Conservation (phyloP, 2,113 vertebrate genomes). For the Sarotherodon lohbergeri region DNA sequence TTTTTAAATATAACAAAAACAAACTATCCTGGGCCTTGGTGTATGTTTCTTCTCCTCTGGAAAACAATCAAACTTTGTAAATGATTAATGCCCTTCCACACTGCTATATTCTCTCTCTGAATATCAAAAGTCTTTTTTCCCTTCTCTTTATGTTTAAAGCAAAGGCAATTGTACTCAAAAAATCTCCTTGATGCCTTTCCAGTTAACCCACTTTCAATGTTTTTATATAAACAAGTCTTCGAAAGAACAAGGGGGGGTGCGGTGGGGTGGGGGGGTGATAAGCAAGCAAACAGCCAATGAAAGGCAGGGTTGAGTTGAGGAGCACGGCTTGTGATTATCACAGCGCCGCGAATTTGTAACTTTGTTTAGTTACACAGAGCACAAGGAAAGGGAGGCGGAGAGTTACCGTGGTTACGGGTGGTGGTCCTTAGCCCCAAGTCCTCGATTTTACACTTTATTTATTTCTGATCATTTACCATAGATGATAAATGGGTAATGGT, state of each 20-base stretch:
- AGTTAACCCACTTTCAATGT: slow-evolving; percentile 74
- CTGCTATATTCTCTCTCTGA: slow-evolving; percentile 70
- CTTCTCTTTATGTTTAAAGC: slow-evolving; percentile 64
- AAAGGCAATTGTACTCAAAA: slow-evolving; percentile 68
- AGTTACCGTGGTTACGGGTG: background rate
- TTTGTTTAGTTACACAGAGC: slow-evolving; percentile 33
- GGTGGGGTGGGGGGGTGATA: background rate
- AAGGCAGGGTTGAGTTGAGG: slow-evolving; percentile 36
- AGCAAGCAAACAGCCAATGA: slow-evolving; percentile 54
- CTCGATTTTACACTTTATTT: background rate
- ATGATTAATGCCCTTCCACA: slow-evolving; percentile 71
- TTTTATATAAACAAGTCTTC: slow-evolving; percentile 63
- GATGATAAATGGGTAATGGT: background rate
- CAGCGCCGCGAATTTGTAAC: slow-evolving; percentile 22
- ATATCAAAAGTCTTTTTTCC: slow-evolving; percentile 55
- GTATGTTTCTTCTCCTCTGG: slow-evolving; percentile 68
- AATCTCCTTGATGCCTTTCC: slow-evolving; percentile 76
- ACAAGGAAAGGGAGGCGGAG: background rate
- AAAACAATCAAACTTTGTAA: slow-evolving; percentile 79
- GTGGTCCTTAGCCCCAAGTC: background rate
- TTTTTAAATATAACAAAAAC: slow-evolving; percentile 71
- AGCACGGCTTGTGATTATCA: slow-evolving; percentile 42
- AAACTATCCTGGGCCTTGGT: slow-evolving; percentile 70
- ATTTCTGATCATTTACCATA: background rate
- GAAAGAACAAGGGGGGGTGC: slow-evolving; percentile 9